A percentile compares a stretch with the other conserved stretches of the same genome.
Evolutionary conservation across 2,888 invertebrate genomes (phyloP).

Genomic region (Seira sanloemensis): DNA sequence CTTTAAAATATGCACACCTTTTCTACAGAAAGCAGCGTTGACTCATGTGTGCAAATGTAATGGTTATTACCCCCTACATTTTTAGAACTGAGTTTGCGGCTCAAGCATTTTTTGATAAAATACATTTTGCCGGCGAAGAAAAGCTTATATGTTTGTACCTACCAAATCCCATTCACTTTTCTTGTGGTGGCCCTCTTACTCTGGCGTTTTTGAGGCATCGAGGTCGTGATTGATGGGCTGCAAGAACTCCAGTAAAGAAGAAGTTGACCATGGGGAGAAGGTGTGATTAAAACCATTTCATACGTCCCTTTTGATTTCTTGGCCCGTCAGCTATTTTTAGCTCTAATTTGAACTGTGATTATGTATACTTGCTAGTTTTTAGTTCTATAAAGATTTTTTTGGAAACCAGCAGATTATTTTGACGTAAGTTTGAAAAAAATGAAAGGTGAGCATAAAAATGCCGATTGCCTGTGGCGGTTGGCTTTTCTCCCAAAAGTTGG

Average conservation of each 20-base stretch:
- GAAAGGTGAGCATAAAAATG: too few relatives aligned
- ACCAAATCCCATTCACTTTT: background rate
- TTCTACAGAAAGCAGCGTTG: background rate
- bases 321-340: slow-evolving; percentile 1
- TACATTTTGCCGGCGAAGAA: too few relatives aligned
- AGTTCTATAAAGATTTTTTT: too few relatives aligned
- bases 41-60: background rate
- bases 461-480: too few relatives aligned
- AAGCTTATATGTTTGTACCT: background rate
- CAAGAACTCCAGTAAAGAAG: slow-evolving; percentile 1
- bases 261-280: slow-evolving; percentile 49
- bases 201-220: background rate
- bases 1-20: background rate
- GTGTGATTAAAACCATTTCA: slow-evolving; percentile 55
- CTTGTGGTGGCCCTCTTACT: background rate
- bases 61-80: background rate
- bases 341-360: too few relatives aligned
- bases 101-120: too few relatives aligned
- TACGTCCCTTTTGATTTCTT: background rate
- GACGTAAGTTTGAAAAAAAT: too few relatives aligned
- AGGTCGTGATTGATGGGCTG: slow-evolving; percentile 41
- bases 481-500: background rate
- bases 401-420: too few relatives aligned
- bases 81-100: too few relatives aligned
- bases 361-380: too few relatives aligned